Evolutionary conservation across 2,888 invertebrate genomes (phyloP), one percentile per base, ranked within the genome.

Genomic region (Apamea anceps): DNA sequence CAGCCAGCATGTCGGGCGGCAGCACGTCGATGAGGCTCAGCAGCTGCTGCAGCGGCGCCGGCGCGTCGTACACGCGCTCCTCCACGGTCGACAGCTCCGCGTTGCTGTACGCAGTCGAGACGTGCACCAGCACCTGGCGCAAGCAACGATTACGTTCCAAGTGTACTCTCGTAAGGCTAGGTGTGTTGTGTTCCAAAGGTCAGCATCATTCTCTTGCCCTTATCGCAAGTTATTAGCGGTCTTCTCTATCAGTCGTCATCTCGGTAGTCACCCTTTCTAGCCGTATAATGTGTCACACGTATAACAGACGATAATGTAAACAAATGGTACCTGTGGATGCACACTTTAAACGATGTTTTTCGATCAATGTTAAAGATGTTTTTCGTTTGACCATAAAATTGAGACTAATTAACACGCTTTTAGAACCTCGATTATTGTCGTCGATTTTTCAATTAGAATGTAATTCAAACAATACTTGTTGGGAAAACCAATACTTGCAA

Each of bases 51-150:
- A 98, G 98, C 78, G 98, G 97, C 0, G 97, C 96, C 0, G 97
- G 97, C 0, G 97, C 91, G 1, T 98, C 97, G 94, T 99, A 98
- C 28, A 99, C 97, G 75, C 97, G 96, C 94, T 99, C 99, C 77
- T 98, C 98, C 1, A 99, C 97, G 1, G 96, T 95, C 2, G 96
- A 92, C 70, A 97, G 97, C 88, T 99, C 98, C 25, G 98, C 98
- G 94, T 99, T 98, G 82, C 98, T 98, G 95, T 99, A 99, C 0
- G 99, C 98, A 0, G 99, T 99, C 0, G 99, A 99, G 0, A 99
- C 98, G 94, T 99, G 98, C 5, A 99, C 95, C 37, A 98, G 95
- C 0, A 97, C 98, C 97, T 98, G 94, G 0, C 51, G 5, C 1
- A 45, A 0, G 12, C 5, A 37, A 32, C 72, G 10, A 21, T 28